Evolutionary conservation across 2,113 vertebrate species (phyloP).

Genomic region (Seriola rivoliana): DNA sequence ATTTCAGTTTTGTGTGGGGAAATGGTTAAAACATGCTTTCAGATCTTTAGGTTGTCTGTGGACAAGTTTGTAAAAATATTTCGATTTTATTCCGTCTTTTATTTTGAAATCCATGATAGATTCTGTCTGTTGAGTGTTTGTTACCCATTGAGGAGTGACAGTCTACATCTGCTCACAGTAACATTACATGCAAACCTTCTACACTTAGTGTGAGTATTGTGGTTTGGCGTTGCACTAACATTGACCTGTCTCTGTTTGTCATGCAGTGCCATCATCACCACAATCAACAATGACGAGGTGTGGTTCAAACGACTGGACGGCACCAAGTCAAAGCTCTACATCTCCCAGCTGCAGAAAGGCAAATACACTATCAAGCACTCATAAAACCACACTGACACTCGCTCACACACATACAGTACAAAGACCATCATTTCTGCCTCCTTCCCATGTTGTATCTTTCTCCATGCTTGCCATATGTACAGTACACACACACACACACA

Average conservation of each 20-base stretch:
- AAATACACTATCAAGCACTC: slow-evolving; percentile 98
- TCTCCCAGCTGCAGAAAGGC: slow-evolving; percentile 98
- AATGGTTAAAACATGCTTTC: no score
- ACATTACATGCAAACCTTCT: not conserved
- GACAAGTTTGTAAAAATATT: no score
- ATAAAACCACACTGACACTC: slow-evolving; percentile 52
- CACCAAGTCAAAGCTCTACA: slow-evolving; percentile 97
- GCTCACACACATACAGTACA: not conserved
- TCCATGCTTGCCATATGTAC: slow-evolving; percentile 38
- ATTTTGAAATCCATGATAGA: no score
- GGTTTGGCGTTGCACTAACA: not conserved
- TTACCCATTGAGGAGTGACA: no score
- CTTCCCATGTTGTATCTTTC: slow-evolving; percentile 7
- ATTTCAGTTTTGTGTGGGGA: no score
- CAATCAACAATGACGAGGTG: slow-evolving; percentile 97
- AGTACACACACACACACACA: slow-evolving; percentile 15
- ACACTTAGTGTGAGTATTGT: not conserved
- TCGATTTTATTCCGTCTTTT: no score
- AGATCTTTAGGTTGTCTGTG: no score
- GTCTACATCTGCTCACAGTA: no score
- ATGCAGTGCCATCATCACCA: slow-evolving; percentile 94
- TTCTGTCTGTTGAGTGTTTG: no score
- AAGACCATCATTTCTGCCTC: slow-evolving; percentile 16
- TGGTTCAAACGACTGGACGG: slow-evolving; percentile 97
- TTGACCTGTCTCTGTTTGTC: slow-evolving; percentile 29